A percentile compares a stretch with the other conserved stretches of the same genome.
phyloP scores from a whole-genome alignment of 2,113 vertebrate species.

The Zapornia atra region DNA sequence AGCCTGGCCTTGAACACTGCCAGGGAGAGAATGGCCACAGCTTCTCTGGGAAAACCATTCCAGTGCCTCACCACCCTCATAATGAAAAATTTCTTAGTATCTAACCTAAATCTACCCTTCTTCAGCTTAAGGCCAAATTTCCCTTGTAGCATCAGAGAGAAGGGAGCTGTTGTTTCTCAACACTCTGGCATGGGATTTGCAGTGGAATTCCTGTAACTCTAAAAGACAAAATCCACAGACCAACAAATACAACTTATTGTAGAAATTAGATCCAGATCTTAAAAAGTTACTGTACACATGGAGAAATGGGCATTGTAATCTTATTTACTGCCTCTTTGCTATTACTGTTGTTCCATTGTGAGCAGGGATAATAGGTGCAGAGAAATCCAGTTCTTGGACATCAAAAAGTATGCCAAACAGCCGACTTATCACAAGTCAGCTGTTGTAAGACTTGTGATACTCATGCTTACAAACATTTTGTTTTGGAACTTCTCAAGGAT shows the following conservation, averaged over 20 bases:
- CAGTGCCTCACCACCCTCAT: too few relatives aligned
- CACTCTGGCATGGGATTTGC: background rate
- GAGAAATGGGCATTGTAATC: background rate
- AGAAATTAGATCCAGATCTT: background rate
- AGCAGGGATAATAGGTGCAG: constrained; percentile 15
- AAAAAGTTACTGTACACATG: too few relatives aligned
- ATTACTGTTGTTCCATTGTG: constrained; percentile 64
- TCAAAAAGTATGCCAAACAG: constrained; percentile 88
- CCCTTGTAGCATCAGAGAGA: rapidly evolving
- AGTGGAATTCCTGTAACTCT: background rate
- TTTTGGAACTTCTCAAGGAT: background rate
- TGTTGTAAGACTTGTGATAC: background rate
- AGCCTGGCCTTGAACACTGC: too few relatives aligned
- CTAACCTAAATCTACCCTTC: too few relatives aligned
- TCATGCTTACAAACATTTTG: background rate
- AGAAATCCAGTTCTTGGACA: constrained; percentile 71
- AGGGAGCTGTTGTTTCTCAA: background rate
- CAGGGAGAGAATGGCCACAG: too few relatives aligned
- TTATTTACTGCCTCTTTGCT: constrained; percentile 65
- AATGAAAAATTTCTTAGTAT: too few relatives aligned
- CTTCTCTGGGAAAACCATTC: too few relatives aligned
- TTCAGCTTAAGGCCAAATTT: background rate
- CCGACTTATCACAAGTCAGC: too few relatives aligned
- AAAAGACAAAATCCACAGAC: background rate
- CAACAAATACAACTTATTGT: background rate